Percentiles rank a stretch among this genome's conserved stretches.
These are phyloP conservation scores for Tragelaphus scriptus DNA, from an alignment of 2,113 vertebrate species.

Conservation along the genomic window DNA sequence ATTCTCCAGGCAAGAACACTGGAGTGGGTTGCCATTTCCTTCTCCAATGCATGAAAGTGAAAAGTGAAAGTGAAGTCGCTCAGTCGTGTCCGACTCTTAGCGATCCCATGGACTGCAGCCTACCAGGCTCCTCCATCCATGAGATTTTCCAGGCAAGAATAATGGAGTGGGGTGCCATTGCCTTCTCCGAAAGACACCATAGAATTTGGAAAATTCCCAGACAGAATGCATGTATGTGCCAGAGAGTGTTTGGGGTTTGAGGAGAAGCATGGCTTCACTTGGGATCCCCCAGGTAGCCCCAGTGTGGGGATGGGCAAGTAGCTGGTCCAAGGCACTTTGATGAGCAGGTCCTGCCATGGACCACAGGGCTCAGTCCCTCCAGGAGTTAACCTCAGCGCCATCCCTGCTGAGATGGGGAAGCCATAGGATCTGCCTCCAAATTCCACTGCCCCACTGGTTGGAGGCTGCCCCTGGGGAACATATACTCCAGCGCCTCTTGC, in stretches of 20 bases:
- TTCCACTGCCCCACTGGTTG: neutral
- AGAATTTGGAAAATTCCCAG: neutral
- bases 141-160: too few species aligned
- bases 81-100: too few species aligned
- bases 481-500: neutral
- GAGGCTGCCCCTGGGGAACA: neutral
- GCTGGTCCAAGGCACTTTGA: neutral
- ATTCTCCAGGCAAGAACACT: too few species aligned
- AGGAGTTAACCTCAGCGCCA: neutral
- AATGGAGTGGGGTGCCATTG: too few species aligned
- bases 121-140: too few species aligned
- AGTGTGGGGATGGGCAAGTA: neutral
- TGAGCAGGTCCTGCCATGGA: neutral
- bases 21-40: too few species aligned
- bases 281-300: neutral
- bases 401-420: neutral
- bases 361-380: neutral
- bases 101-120: too few species aligned
- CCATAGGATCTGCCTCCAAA: neutral
- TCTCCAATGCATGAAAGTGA: too few species aligned
- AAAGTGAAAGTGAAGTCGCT: too few species aligned
- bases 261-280: neutral
- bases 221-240: neutral
- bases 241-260: neutral
- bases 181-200: neutral